Evolutionary conservation across 2,888 invertebrate species (phyloP).

Genomic region (Andrena camellia): DNA sequence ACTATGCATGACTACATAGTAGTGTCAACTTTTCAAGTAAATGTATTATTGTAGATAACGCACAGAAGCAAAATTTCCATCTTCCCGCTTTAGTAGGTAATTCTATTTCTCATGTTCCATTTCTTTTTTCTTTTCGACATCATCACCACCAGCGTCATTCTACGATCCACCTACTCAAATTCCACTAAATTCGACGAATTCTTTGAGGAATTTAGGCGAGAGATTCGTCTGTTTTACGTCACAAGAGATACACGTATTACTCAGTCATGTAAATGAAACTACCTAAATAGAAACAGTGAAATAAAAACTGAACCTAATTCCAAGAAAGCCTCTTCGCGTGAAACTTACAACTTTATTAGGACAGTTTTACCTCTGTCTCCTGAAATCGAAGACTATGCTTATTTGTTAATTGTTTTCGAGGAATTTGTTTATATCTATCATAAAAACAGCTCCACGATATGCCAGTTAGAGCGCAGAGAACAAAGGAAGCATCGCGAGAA

Average conservation of each 20-base stretch:
- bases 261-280: background rate
- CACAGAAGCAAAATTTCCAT: background rate
- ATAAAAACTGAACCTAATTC: background rate
- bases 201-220: slow-evolving; percentile 12
- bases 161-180: slow-evolving; percentile 29
- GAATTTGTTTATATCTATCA: background rate
- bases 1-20: too few relatives aligned
- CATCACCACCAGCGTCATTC: slow-evolving; percentile 13
- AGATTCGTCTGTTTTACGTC: background rate
- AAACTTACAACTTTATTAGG: background rate
- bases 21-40: too few relatives aligned
- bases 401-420: background rate
- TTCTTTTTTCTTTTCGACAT: slow-evolving; percentile 15
- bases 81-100: background rate
- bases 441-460: background rate
- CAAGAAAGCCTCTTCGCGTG: background rate
- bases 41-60: too few relatives aligned
- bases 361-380: background rate
- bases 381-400: background rate
- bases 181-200: slow-evolving; percentile 37
- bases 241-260: too few relatives aligned
- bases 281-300: background rate
- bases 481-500: background rate
- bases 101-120: slow-evolving; percentile 22
- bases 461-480: background rate